Conservation (phyloP, 2,797 vertebrate genomes). For the Danio aesculapii region DNA sequence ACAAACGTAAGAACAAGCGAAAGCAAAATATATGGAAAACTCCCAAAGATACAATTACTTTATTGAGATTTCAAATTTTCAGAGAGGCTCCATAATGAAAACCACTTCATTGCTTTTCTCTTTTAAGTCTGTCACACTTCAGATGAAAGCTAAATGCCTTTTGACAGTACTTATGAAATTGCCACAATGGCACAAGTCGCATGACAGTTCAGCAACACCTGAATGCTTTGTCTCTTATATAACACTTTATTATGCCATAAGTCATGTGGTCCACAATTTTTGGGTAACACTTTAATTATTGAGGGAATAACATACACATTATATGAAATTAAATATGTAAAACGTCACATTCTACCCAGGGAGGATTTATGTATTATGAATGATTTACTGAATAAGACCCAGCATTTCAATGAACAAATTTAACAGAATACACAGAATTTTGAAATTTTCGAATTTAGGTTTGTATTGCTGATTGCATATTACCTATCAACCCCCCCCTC, state of each 20-base stretch:
- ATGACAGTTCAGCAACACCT: conserved; percentile 77
- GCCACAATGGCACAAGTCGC: conserved; percentile 79
- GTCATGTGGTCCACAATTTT: not conserved
- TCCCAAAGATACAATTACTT: conserved; percentile 9
- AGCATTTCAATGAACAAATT: not conserved
- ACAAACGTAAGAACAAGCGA: not conserved
- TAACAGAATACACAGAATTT: not conserved
- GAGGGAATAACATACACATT: not conserved
- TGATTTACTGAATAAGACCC: not conserved
- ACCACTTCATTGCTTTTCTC: conserved; percentile 10
- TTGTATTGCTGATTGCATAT: too few relatives aligned
- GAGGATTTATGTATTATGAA: not conserved
- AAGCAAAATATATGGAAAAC: conserved; percentile 17
- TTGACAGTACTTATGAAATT: conserved; percentile 77
- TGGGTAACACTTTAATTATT: not conserved
- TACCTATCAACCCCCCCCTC: too few relatives aligned
- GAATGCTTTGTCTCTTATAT: conserved; percentile 71
- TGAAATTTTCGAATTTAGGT: too few relatives aligned
- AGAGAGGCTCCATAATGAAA: conserved; percentile 1
- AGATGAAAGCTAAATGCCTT: conserved; percentile 74
- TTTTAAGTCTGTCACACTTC: conserved; percentile 25
- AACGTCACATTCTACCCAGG: not conserved
- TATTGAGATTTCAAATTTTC: conserved; percentile 22
- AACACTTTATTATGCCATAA: not conserved
- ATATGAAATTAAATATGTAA: not conserved